These are phyloP conservation scores for Enteromius fasciolatus DNA, from an alignment of 2,797 vertebrate species.

Conservation along the genomic window DNA sequence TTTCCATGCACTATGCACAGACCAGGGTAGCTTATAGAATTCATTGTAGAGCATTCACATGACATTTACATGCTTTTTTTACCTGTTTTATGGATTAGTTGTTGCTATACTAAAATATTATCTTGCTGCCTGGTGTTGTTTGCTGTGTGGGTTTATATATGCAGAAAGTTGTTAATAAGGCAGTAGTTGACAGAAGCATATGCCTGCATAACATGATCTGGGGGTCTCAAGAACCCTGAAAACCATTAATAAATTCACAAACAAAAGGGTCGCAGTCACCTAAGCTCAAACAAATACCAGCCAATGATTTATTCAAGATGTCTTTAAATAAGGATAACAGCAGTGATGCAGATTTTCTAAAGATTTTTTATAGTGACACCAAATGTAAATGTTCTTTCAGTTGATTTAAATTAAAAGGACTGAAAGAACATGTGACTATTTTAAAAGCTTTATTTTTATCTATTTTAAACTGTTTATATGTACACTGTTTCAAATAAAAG, in stretches of 20 bases:
- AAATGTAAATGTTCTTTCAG: neutral
- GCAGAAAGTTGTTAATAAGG: neutral
- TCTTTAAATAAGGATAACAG: constrained; percentile 62
- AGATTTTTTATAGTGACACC: neutral
- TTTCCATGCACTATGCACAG: neutral
- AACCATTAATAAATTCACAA: neutral
- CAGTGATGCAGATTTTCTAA: constrained; percentile 52
- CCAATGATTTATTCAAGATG: constrained; percentile 51
- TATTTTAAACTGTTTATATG: neutral
- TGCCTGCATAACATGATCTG: neutral
- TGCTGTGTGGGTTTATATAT: neutral
- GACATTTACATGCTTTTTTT: too few relatives aligned
- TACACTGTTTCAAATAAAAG: neutral
- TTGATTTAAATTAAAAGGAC: neutral
- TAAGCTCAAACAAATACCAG: neutral
- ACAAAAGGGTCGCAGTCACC: neutral
- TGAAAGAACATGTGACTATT: neutral
- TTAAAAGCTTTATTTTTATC: neutral
- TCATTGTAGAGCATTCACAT: neutral
- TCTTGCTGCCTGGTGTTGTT: neutral
- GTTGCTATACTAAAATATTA: neutral
- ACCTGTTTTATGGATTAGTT: neutral
- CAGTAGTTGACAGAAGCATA: neutral
- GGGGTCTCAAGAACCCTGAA: neutral
- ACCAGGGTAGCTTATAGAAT: neutral